Percentiles rank a stretch among this genome's conserved stretches.
Conservation (phyloP, 2,888 invertebrate species). For the Gasteruption jaculator region DNA sequence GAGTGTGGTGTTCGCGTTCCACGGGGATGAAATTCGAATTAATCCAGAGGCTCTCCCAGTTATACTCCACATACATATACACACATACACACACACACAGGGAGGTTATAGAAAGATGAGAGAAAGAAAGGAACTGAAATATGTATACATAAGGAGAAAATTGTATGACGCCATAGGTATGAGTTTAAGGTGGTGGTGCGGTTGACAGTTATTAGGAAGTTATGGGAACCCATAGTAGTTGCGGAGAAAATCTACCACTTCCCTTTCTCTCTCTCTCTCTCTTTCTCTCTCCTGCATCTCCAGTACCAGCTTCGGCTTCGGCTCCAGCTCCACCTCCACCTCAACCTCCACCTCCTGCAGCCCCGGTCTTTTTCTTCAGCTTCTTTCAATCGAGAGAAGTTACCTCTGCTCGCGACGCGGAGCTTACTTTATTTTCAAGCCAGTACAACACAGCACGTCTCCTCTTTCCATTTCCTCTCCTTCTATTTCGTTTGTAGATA, state of each 20-base stretch:
- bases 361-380: background rate
- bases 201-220: slow-evolving; percentile 35
- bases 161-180: slow-evolving; percentile 8
- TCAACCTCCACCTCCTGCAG: slow-evolving; percentile 5
- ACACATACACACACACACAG: no score
- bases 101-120: no score
- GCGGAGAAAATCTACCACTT: slow-evolving; percentile 13
- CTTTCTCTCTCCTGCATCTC: background rate
- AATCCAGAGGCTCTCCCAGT: slow-evolving; percentile 24
- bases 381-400: no score
- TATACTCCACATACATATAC: no score
- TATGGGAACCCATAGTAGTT: slow-evolving; percentile 17
- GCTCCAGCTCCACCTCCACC: background rate
- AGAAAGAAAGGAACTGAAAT: no score
- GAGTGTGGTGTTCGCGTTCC: no score
- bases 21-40: slow-evolving; percentile 28
- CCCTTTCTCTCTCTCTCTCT: slow-evolving; percentile 8
- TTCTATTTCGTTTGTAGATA: no score
- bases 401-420: no score
- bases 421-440: no score
- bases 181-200: slow-evolving; percentile 23
- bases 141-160: no score
- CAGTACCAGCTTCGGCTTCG: slow-evolving; percentile 1
- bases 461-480: no score
- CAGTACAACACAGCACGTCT: no score